Evolutionary conservation across 1,140 invertebrate species (phyloP).

Genomic region (Phocides pigmalion): DNA sequence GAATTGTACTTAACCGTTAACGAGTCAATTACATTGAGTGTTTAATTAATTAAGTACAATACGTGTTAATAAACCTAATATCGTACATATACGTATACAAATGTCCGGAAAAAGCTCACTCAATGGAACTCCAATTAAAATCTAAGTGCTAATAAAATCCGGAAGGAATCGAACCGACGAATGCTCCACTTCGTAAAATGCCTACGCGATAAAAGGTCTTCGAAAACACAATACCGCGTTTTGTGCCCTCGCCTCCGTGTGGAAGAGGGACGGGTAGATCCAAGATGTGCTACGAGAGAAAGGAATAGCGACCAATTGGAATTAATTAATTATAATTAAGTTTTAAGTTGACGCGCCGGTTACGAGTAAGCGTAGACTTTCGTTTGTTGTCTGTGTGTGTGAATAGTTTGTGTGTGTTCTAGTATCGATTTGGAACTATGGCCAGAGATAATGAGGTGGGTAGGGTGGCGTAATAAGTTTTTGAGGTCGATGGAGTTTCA

Average conservation of each 20-base stretch:
- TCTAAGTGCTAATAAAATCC: conserved; percentile 77
- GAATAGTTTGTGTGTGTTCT: conserved; percentile 68
- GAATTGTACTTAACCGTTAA: conserved; percentile 24
- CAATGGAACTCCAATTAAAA: conserved; percentile 75
- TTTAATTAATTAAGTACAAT: conserved; percentile 32
- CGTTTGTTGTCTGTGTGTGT: conserved; percentile 75
- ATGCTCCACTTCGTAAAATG: conserved; percentile 75
- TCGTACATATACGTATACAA: conserved; percentile 29
- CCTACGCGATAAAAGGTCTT: conserved; percentile 80
- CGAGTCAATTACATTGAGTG: conserved; percentile 28
- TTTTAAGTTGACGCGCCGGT: conserved; percentile 88
- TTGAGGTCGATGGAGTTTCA: conserved; percentile 62
- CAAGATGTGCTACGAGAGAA: conserved; percentile 66
- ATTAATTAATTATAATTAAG: conserved; percentile 93
- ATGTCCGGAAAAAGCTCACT: conserved; percentile 56
- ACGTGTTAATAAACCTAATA: conserved; percentile 38
- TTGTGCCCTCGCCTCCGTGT: conserved; percentile 65
- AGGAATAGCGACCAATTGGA: conserved; percentile 80
- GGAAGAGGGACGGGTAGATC: conserved; percentile 57
- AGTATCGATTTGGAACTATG: conserved; percentile 79
- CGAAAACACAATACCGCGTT: conserved; percentile 79
- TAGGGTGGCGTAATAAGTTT: conserved; percentile 78
- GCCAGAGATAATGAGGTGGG: conserved; percentile 80
- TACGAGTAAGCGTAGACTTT: conserved; percentile 79
- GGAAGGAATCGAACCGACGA: conserved; percentile 78